These are phyloP conservation scores for Yponomeuta plumbellus DNA, from an alignment of 2,888 invertebrate genomes.

Conservation along the genomic window DNA sequence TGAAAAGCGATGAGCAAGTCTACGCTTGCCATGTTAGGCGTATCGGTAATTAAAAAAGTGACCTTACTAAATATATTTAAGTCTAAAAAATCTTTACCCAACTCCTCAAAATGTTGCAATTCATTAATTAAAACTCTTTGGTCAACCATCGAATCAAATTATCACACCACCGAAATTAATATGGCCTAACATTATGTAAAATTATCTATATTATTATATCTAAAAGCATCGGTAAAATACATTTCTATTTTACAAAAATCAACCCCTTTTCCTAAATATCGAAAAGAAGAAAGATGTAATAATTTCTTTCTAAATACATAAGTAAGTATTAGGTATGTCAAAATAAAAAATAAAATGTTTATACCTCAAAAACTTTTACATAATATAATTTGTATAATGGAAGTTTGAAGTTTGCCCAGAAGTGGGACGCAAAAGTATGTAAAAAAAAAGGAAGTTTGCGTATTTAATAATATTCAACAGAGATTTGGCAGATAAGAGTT, in stretches of 20 bases:
- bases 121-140: conserved; percentile 48
- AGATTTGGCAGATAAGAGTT: not conserved
- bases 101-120: conserved; percentile 28
- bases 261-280: not conserved
- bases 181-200: conserved; percentile 23
- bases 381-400: not conserved
- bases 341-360: not conserved
- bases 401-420: too few relatives aligned
- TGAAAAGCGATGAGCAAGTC: too few relatives aligned
- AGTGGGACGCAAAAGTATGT: too few relatives aligned
- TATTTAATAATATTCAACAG: not conserved
- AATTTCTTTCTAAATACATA: not conserved
- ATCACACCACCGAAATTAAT: conserved; percentile 30
- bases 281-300: not conserved
- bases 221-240: not conserved
- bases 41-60: too few relatives aligned
- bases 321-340: too few relatives aligned
- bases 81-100: not conserved
- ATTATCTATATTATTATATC: not conserved
- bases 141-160: conserved; percentile 33
- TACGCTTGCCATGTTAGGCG: too few relatives aligned
- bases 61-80: not conserved
- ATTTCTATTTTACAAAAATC: not conserved
- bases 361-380: not conserved
- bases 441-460: too few relatives aligned